phyloP scores from a whole-genome alignment of 2,113 vertebrate genomes.

The Mesembrinibis cayennensis region DNA sequence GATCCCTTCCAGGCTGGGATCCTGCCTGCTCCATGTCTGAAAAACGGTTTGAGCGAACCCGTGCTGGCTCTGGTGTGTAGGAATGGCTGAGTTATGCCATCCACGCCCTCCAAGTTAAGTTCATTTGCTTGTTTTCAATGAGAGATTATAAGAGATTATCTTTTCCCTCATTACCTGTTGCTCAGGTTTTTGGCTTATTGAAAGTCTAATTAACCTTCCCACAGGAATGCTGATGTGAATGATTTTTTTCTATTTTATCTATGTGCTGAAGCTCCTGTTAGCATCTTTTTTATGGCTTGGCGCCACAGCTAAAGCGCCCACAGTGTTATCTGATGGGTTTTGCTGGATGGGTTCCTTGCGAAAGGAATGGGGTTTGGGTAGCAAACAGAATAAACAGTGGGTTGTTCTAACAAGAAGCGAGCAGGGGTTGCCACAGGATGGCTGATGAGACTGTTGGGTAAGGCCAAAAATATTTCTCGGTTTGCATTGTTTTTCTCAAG shows the following conservation, averaged over 20 bases:
- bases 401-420: not conserved
- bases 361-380: not conserved
- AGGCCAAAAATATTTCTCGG: not conserved
- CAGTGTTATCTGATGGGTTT: not conserved
- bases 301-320: fast-evolving
- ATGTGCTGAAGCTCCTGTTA: not conserved
- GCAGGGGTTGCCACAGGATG: not conserved
- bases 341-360: not conserved
- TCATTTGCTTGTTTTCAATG: not conserved
- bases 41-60: not conserved
- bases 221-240: not conserved
- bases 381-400: not conserved
- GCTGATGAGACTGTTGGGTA: not conserved
- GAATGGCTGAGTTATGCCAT: not conserved
- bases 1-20: not conserved
- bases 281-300: not conserved
- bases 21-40: fast-evolving
- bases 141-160: not conserved
- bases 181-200: constrained; percentile 38
- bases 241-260: not conserved
- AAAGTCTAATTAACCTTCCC: constrained; percentile 26
- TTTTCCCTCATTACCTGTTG: constrained; percentile 33
- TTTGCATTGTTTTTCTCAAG: not conserved
- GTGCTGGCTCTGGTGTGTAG: not conserved
- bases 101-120: not conserved